Percentiles rank a stretch among this genome's conserved stretches.
Evolutionary conservation across 2,888 invertebrate species (phyloP).

Genomic region (Flabesymbios commensalis): DNA sequence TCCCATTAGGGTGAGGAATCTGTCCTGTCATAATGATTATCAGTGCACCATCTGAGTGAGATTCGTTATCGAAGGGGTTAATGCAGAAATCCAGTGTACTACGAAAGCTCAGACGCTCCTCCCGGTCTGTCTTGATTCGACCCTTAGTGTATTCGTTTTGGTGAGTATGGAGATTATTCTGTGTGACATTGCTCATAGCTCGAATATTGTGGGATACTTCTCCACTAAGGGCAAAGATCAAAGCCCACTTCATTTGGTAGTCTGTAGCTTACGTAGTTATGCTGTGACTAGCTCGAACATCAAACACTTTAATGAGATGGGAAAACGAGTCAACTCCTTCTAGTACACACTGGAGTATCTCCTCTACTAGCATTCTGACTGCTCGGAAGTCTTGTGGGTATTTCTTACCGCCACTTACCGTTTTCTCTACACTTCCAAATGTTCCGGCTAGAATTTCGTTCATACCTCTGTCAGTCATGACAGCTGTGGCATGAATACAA

Average conservation of each 20-base stretch:
- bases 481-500: not conserved
- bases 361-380: constrained; percentile 1
- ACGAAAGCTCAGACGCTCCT: not conserved
- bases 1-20: constrained; percentile 9
- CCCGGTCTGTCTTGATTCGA: not conserved
- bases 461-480: constrained; percentile 1
- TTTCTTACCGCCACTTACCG: constrained; percentile 4
- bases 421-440: constrained; percentile 4
- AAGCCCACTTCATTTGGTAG: not conserved
- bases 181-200: not conserved
- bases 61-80: constrained; percentile 10
- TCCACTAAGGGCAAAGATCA: not conserved
- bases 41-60: constrained; percentile 15
- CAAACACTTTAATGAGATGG: constrained; percentile 11
- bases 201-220: not conserved
- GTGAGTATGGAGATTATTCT: not conserved
- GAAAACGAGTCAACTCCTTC: constrained; percentile 11
- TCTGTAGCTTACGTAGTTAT: constrained; percentile 3
- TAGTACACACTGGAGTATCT: constrained; percentile 3
- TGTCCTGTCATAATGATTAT: constrained; percentile 19
- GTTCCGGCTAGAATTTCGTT: constrained; percentile 3
- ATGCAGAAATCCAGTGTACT: constrained; percentile 9
- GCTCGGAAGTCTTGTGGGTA: constrained; percentile 11
- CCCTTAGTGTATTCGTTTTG: constrained; percentile 2
- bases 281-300: constrained; percentile 2